Evolutionary conservation across 2,888 invertebrate species (phyloP).

Genomic region (Drosophila mimetica): DNA sequence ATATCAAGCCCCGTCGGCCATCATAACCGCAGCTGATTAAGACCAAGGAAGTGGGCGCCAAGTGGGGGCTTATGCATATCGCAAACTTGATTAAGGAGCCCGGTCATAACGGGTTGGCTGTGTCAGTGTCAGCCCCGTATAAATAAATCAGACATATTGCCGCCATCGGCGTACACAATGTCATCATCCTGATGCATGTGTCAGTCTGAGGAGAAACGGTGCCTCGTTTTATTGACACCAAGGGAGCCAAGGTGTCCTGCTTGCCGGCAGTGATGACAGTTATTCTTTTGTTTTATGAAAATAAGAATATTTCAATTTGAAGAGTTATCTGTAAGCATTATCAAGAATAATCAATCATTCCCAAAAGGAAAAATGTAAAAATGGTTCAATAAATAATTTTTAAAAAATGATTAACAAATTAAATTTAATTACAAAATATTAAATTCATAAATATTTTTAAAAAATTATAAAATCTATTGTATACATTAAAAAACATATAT

Average conservation of each 20-base stretch:
- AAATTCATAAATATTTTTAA: too few species aligned
- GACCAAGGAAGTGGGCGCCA: slow-evolving; percentile 18
- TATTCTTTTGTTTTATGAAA: not conserved
- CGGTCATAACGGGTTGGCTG: slow-evolving; percentile 24
- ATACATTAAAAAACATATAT: too few species aligned
- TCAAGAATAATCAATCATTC: too few species aligned
- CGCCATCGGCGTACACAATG: slow-evolving; percentile 24
- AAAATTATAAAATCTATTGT: too few species aligned
- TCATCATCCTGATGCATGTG: slow-evolving; percentile 17
- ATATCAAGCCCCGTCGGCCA: slow-evolving; percentile 42
- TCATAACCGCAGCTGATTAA: slow-evolving; percentile 55
- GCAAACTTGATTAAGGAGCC: slow-evolving; percentile 60
- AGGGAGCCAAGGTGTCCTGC: not conserved
- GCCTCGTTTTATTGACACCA: slow-evolving; percentile 38
- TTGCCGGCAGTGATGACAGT: slow-evolving; percentile 10
- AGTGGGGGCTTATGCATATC: slow-evolving; percentile 58
- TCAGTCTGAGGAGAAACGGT: slow-evolving; percentile 1
- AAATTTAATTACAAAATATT: too few species aligned
- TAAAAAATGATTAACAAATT: too few species aligned
- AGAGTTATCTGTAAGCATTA: not conserved
- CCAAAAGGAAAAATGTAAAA: too few species aligned
- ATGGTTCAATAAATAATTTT: too few species aligned
- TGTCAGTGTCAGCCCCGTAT: slow-evolving; percentile 57
- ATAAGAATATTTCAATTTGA: not conserved
- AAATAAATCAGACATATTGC: slow-evolving; percentile 55